Conservation (phyloP, 2,888 invertebrate species). For the Drosophila barbarae region DNA sequence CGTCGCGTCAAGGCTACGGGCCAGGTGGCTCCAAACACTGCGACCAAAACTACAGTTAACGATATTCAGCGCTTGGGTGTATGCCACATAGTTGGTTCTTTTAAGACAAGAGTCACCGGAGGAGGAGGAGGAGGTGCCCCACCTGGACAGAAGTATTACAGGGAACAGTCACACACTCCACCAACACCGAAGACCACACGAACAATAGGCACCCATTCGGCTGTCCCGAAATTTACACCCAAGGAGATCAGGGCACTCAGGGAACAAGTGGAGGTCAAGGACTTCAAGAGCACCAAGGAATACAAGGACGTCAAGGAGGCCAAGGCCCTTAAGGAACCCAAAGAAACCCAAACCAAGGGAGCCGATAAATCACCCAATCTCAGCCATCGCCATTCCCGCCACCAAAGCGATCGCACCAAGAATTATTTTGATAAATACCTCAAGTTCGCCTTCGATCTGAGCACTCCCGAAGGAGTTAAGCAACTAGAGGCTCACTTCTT, state of each 20-base stretch:
- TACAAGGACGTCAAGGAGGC: background rate
- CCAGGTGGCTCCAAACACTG: background rate
- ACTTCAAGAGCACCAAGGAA: background rate
- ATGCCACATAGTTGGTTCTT: background rate
- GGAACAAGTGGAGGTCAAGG: background rate
- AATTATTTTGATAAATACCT: slow-evolving; percentile 63
- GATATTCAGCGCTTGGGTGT: background rate
- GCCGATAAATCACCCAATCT: background rate
- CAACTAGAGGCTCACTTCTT: slow-evolving; percentile 65
- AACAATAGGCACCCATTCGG: background rate
- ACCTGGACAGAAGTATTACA: background rate
- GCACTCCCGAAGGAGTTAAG: slow-evolving; percentile 56
- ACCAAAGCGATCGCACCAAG: slow-evolving; percentile 42
- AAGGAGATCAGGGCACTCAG: background rate
- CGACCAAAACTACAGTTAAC: background rate
- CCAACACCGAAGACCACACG: background rate
- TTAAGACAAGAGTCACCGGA: slow-evolving; percentile 1
- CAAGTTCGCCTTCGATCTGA: slow-evolving; percentile 61
- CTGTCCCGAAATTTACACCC: background rate
- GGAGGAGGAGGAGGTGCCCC: slow-evolving; percentile 1
- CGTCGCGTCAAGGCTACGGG: slow-evolving; percentile 2
- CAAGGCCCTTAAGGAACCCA: slow-evolving; percentile 5
- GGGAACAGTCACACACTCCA: background rate
- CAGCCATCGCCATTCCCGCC: slow-evolving; percentile 35
- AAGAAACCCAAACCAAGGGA: background rate